A percentile compares a stretch with the other conserved stretches of the same genome.
phyloP scores from a whole-genome alignment of 2,113 vertebrate species.

The Axis porcinus region DNA sequence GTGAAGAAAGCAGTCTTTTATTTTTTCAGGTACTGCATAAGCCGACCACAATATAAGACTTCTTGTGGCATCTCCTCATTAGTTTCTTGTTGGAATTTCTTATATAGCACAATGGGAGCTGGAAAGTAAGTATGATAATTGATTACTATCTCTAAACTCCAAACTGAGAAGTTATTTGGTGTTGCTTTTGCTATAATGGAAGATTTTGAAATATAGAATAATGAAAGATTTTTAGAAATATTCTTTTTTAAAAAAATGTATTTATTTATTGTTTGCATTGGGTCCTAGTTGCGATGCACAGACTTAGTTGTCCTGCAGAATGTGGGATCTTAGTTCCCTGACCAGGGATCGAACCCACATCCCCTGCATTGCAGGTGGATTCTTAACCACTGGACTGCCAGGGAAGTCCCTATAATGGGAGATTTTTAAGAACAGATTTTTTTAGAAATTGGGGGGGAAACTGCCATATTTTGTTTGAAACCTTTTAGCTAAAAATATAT shows the following conservation, averaged over 20 bases:
- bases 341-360: neutral
- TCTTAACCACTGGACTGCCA: neutral
- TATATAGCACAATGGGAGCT: constrained; percentile 95
- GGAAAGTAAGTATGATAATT: constrained; percentile 86
- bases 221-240: neutral
- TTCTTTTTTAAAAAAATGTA: neutral
- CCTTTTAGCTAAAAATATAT: constrained; percentile 9
- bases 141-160: neutral
- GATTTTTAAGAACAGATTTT: neutral
- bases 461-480: neutral
- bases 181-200: neutral
- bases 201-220: neutral
- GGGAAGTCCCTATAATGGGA: neutral
- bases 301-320: neutral
- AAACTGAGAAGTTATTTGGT: neutral
- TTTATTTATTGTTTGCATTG: neutral
- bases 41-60: constrained; percentile 97
- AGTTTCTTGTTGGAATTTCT: constrained; percentile 98
- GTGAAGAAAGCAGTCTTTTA: neutral
- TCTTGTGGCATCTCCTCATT: constrained; percentile 98
- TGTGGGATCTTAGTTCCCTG: neutral
- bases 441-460: constrained; percentile 5
- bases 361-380: neutral
- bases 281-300: accelerated
- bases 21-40: constrained; percentile 94